Evolutionary conservation across 2,113 vertebrate species (phyloP).

Genomic region (Gracilinanus agilis): DNA sequence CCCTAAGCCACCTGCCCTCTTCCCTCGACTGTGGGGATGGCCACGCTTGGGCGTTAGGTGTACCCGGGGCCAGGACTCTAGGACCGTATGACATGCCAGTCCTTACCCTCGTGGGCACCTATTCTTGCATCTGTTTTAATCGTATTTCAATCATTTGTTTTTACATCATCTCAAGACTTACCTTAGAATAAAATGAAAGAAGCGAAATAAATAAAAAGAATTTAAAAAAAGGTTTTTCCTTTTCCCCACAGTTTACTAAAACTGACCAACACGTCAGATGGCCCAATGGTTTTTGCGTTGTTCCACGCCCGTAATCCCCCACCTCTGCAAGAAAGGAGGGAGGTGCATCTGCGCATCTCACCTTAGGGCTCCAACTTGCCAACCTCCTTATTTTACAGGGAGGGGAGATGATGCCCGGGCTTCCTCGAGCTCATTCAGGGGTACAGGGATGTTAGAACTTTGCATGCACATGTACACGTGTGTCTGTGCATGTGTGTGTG

Average conservation of each 20-base stretch:
- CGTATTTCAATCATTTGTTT: not conserved
- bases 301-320: not conserved
- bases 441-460: not conserved
- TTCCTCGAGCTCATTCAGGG: not conserved
- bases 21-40: not conserved
- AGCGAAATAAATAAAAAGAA: not conserved
- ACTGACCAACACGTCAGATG: not conserved
- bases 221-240: too few species aligned
- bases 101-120: not conserved
- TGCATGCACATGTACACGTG: not conserved
- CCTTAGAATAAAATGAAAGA: not conserved
- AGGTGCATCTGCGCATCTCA: not conserved
- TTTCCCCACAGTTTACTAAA: not conserved
- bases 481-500: not conserved
- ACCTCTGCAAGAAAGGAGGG: not conserved
- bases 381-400: not conserved
- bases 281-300: not conserved
- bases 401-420: not conserved
- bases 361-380: not conserved
- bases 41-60: not conserved
- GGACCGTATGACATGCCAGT: not conserved
- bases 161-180: not conserved
- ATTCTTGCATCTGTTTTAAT: not conserved
- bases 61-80: not conserved
- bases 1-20: not conserved